phyloP scores from a whole-genome alignment of 2,113 vertebrate species.

The Psophia crepitans region DNA sequence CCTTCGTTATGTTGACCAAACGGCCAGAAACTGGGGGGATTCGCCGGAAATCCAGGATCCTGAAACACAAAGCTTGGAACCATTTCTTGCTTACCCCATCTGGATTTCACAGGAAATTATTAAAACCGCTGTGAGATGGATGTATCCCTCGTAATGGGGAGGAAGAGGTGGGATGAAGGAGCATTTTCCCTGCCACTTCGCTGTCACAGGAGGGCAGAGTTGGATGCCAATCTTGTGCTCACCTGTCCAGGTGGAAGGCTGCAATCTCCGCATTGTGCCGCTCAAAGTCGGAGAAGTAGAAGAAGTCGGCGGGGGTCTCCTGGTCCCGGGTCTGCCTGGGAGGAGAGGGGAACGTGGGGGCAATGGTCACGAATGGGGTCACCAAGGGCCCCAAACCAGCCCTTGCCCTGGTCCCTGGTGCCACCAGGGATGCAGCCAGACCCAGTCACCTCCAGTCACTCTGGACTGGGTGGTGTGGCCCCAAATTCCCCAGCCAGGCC shows the following conservation, averaged over 20 bases:
- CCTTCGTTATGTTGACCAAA: constrained; percentile 78
- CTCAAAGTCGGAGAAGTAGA: constrained; percentile 90
- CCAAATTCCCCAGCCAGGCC: neutral
- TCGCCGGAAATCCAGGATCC: constrained; percentile 83
- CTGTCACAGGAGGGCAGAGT: neutral
- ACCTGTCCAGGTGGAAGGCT: constrained; percentile 88
- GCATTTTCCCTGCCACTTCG: neutral
- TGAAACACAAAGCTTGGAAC: constrained; percentile 29
- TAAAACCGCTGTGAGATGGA: neutral
- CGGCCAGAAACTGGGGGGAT: constrained; percentile 80
- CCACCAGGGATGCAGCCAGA: neutral
- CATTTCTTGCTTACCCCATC: neutral
- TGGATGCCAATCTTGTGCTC: neutral
- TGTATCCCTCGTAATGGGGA: neutral
- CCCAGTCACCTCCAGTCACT: neutral
- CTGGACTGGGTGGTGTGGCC: neutral
- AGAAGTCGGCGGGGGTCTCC: constrained; percentile 83
- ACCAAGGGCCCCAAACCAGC: neutral
- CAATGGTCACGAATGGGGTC: neutral
- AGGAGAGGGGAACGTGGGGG: neutral
- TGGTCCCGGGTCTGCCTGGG: constrained; percentile 80
- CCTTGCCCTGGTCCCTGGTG: neutral
- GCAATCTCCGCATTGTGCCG: constrained; percentile 85
- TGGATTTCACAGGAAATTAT: neutral
- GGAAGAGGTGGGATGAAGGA: neutral